phyloP scores from a whole-genome alignment of 2,113 vertebrate genomes.

The Vidua chalybeata region DNA sequence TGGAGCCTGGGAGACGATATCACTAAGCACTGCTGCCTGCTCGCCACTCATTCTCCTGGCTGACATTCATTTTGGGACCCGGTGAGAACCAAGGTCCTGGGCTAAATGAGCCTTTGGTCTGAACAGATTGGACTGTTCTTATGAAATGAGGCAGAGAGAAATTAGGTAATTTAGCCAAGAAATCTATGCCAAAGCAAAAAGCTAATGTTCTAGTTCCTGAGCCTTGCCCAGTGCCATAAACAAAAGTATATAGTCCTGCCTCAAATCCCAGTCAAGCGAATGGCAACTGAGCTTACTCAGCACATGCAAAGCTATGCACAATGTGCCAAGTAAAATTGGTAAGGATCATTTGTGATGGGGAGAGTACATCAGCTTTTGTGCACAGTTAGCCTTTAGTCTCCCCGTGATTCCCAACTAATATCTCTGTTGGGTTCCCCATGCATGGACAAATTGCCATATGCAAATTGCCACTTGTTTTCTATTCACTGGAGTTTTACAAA shows the following conservation, averaged over 20 bases:
- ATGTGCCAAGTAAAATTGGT: background rate
- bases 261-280: background rate
- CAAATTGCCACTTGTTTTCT: background rate
- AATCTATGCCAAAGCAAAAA: conserved; percentile 63
- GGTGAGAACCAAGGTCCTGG: conserved; percentile 58
- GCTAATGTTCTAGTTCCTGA: conserved; percentile 49
- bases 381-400: background rate
- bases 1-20: conserved; percentile 59
- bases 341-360: background rate
- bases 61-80: conserved; percentile 25
- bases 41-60: background rate
- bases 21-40: background rate
- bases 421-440: background rate
- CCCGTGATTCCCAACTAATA: conserved; percentile 13
- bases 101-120: conserved; percentile 49
- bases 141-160: conserved; percentile 69
- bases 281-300: conserved; percentile 15
- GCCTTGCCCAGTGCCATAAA: conserved; percentile 25
- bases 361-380: conserved; percentile 16
- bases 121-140: conserved; percentile 67
- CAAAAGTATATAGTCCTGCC: conserved; percentile 22
- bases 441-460: background rate
- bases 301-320: background rate
- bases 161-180: conserved; percentile 61
- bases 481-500: background rate